Evolutionary conservation across 2,888 invertebrate genomes (phyloP).

Genomic region (Cataglyphis altisquamis): DNA sequence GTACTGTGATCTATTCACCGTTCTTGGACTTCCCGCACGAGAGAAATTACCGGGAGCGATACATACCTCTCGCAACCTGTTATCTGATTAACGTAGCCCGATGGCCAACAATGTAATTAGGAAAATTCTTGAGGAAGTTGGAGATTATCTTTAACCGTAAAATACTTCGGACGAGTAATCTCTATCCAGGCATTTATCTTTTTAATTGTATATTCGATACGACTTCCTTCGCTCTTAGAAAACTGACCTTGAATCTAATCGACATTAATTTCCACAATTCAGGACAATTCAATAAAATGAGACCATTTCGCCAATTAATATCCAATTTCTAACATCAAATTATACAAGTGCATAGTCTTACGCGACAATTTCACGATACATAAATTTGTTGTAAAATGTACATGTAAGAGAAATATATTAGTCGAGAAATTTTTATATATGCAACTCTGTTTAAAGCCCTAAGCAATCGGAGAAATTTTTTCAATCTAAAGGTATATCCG

Average conservation of each 20-base stretch:
- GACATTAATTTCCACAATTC: neutral
- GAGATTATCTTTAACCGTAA: neutral
- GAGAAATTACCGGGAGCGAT: conserved; percentile 56
- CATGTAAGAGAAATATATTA: neutral
- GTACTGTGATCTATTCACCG: conserved; percentile 64
- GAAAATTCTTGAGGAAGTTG: conserved; percentile 28
- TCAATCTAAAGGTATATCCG: neutral
- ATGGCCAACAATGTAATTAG: conserved; percentile 48
- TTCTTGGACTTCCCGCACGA: conserved; percentile 51
- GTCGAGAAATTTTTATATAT: neutral
- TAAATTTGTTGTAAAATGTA: neutral
- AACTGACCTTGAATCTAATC: neutral
- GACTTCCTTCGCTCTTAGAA: neutral
- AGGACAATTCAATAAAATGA: neutral
- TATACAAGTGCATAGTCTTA: neutral
- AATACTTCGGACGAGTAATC: neutral
- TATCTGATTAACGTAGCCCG: conserved; percentile 56
- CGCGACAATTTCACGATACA: neutral
- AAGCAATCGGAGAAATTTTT: neutral
- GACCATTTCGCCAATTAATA: neutral
- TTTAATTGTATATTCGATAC: neutral
- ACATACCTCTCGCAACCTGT: conserved; percentile 30
- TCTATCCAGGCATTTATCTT: conserved; percentile 7
- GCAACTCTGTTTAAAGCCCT: neutral
- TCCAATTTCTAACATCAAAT: neutral